Conservation (phyloP, 1,140 invertebrate species). For the Thaumatotibia leucotreta region DNA sequence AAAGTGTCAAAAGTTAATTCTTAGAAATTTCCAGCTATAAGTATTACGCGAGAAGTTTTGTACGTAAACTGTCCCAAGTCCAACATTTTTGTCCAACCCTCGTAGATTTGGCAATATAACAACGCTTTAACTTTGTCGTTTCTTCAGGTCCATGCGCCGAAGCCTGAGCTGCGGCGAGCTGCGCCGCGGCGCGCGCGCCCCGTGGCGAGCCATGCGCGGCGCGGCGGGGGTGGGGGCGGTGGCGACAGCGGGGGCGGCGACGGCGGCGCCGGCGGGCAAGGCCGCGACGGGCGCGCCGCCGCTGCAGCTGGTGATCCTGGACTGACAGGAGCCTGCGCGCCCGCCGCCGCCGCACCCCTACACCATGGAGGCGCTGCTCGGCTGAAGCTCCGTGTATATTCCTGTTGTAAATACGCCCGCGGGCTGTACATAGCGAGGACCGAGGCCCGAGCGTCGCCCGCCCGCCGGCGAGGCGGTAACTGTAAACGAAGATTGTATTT, state of each 20-base stretch:
- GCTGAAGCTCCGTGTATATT: constrained; percentile 67
- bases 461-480: constrained; percentile 19
- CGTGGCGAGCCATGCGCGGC: constrained; percentile 47
- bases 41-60: too few relatives aligned
- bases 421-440: constrained; percentile 17
- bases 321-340: constrained; percentile 78
- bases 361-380: constrained; percentile 80
- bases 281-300: constrained; percentile 44
- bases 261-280: constrained; percentile 56
- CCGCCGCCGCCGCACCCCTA: constrained; percentile 76
- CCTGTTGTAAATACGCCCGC: constrained; percentile 50
- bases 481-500: constrained; percentile 65
- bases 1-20: too few relatives aligned
- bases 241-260: constrained; percentile 89
- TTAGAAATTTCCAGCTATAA: too few relatives aligned
- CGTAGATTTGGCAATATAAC: too few relatives aligned
- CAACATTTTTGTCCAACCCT: too few relatives aligned
- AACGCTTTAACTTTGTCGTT: neutral
- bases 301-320: constrained; percentile 82
- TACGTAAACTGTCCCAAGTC: too few relatives aligned
- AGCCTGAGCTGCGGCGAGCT: constrained; percentile 88
- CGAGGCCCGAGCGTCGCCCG: constrained; percentile 20
- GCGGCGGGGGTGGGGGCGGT: constrained; percentile 33
- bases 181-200: constrained; percentile 92
- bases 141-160: constrained; percentile 87